Evolutionary conservation across 2,113 vertebrate genomes (phyloP).

Genomic region (Pipra filicauda): DNA sequence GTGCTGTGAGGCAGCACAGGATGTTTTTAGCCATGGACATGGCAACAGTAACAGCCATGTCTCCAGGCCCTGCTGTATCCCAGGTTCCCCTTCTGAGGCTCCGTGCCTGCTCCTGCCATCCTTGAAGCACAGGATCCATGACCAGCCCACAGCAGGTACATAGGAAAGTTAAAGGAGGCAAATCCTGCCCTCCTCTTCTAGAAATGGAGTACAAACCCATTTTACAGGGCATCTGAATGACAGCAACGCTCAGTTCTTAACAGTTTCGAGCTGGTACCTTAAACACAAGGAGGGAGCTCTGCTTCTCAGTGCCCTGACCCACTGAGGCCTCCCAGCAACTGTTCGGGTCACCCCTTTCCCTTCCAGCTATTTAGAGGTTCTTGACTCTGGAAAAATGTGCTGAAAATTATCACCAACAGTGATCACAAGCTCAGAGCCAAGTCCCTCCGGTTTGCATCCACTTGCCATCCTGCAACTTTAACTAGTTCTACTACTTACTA

Average conservation of each 20-base stretch:
- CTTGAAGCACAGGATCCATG: neutral
- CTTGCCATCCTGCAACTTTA: neutral
- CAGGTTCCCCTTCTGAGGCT: neutral
- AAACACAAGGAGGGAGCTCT: neutral
- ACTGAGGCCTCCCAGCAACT: neutral
- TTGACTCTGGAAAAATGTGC: neutral
- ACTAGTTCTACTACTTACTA: neutral
- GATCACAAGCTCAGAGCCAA: neutral
- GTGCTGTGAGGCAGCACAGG: neutral
- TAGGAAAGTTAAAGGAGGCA: neutral
- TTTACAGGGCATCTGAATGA: neutral
- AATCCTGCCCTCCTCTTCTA: neutral
- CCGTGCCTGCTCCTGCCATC: neutral
- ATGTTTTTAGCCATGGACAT: rapidly evolving
- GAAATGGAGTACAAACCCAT: neutral
- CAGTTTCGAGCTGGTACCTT: neutral
- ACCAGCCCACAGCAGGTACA: neutral
- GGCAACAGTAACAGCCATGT: neutral
- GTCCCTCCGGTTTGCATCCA: neutral
- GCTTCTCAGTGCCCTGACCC: neutral
- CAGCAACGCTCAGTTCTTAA: neutral
- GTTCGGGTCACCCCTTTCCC: neutral
- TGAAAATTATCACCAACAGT: neutral
- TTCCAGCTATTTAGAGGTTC: neutral
- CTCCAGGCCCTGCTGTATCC: neutral